Evolutionary conservation across 2,797 vertebrate species (phyloP).

Genomic region (Acanthurus leucopareius): DNA sequence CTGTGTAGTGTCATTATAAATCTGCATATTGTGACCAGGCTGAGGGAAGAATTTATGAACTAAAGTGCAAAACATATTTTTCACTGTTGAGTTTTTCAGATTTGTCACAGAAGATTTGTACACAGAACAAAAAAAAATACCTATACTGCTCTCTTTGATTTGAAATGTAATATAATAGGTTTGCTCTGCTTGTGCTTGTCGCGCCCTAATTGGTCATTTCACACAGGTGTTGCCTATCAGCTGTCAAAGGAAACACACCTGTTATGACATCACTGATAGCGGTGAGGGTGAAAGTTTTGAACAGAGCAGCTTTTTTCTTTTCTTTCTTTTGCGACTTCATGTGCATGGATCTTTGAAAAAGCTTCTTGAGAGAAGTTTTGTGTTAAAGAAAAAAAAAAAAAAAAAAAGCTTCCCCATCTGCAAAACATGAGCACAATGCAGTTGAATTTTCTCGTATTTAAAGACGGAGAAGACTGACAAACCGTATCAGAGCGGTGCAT

Average conservation of each 20-base stretch:
- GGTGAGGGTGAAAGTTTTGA: neutral
- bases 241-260: constrained; percentile 30
- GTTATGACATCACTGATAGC: constrained; percentile 5
- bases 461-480: constrained; percentile 59
- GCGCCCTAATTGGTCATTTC: constrained; percentile 28
- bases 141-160: neutral
- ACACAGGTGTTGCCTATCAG: constrained; percentile 50
- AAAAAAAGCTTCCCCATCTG: constrained; percentile 18
- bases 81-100: neutral
- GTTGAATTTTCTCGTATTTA: constrained; percentile 37
- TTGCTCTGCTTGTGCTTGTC: neutral
- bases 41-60: neutral
- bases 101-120: neutral
- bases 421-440: constrained; percentile 14
- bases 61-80: neutral
- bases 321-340: neutral
- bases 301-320: neutral
- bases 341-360: constrained; percentile 1
- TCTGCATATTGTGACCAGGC: neutral
- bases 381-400: too few species aligned
- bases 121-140: neutral
- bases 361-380: constrained; percentile 22
- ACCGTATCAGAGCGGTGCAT: constrained; percentile 58
- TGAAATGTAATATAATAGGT: neutral
- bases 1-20: constrained; percentile 7